Evolutionary conservation across 2,888 invertebrate species (phyloP), one percentile per base, ranked within the genome.

Genomic region (Bibio marci): DNA sequence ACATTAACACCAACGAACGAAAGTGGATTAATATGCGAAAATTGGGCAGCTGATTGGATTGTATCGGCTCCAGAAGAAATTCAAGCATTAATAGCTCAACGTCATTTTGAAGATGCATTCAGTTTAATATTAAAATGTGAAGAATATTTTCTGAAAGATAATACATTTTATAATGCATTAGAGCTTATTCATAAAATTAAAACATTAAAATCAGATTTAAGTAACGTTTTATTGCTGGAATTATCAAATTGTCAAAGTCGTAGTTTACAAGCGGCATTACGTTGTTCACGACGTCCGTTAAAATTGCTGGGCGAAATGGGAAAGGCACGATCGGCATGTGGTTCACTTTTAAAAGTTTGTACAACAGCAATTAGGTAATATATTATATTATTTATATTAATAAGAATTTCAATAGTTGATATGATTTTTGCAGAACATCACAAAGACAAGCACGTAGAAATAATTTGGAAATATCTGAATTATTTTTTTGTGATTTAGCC

Each of bases 71-170:
- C 87, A 2, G 95, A 95, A 58, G 94, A 95, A 59, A 65, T 97
- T 39, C 92, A 97, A 65, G 91, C 94, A 12, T 75, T 81, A 50
- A 85, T 95, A 47, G 95, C 94, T 1, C 91, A 95, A 61, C 73
- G 95, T 49, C 88, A 94, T 60, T 95, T 95, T 55, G 88, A 92
- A 58, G 87, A 86, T 53, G 91, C 92, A 2, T 80, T 88, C 46
- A 72, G 75, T 45, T 65, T 91, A 12, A 73, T 94, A 47, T 79
- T 81, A 47, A 76, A 74, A 50, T 67, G 72, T 0, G 68, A 69
- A 44, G 63, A 67, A 6, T 74, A 69, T 50, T 55, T 76, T 19
- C 45, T 58, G 38, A 46, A 52, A 3, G 53, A 55, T 27, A 51
- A 47, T 2, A 51, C 49, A 17, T 60, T 58, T 43, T 39, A 53